phyloP scores from a whole-genome alignment of 2,797 vertebrate genomes.

The Crenichthys baileyi region DNA sequence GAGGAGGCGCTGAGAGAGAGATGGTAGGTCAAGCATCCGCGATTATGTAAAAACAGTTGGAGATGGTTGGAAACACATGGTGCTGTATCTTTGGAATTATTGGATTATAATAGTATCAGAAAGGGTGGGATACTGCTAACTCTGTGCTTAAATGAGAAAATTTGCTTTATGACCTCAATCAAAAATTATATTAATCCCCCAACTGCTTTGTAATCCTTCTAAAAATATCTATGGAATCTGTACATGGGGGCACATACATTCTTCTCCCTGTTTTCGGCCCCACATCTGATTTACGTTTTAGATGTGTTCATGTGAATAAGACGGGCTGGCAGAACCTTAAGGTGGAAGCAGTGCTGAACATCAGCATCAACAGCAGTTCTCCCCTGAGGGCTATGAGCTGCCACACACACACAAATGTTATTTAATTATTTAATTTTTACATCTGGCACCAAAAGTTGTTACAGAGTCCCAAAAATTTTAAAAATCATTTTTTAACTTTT shows the following conservation, averaged over 20 bases:
- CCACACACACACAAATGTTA: conserved; percentile 25
- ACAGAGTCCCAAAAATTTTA: too few relatives aligned
- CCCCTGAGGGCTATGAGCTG: conserved; percentile 48
- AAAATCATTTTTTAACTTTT: too few relatives aligned
- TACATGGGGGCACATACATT: not conserved
- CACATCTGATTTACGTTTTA: conserved; percentile 47
- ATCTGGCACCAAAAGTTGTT: conserved; percentile 30
- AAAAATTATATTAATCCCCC: not conserved
- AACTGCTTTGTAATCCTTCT: conserved; percentile 5
- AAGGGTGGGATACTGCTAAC: conserved; percentile 28
- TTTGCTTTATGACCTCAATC: conserved; percentile 2
- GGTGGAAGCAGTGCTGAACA: conserved; percentile 47
- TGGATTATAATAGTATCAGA: conserved; percentile 47
- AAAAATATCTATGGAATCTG: conserved; percentile 19
- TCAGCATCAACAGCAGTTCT: conserved; percentile 52
- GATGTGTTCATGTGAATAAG: conserved; percentile 51
- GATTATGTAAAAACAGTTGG: conserved; percentile 75
- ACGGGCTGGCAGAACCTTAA: conserved; percentile 39
- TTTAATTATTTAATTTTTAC: not conserved
- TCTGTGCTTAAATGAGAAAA: conserved; percentile 20
- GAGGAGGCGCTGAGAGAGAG: conserved; percentile 69
- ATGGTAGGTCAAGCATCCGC: conserved; percentile 68
- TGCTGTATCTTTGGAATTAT: conserved; percentile 52
- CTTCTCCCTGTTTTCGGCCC: conserved; percentile 26
- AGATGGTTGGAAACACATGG: conserved; percentile 59